Evolutionary conservation across 2,888 invertebrate genomes (phyloP).

Genomic region (Nephrotoma appendiculata): DNA sequence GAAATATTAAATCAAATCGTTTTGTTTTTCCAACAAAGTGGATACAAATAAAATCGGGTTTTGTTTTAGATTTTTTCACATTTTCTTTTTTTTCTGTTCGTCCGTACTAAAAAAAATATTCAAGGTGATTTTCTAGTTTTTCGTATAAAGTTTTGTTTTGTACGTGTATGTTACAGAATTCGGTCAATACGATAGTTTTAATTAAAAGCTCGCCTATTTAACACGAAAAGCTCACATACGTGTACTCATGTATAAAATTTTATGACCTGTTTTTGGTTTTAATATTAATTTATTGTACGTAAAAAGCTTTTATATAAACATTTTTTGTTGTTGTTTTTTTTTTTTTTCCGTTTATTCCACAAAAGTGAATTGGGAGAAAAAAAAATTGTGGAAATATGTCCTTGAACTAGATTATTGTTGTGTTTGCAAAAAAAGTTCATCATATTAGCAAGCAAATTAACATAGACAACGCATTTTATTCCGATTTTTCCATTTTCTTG

Average conservation of each 20-base stretch:
- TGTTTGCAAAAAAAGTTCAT: background rate
- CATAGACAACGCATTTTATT: background rate
- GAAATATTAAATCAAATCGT: background rate
- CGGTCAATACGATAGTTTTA: background rate
- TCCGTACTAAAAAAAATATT: background rate
- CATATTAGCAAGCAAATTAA: background rate
- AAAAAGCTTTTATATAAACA: background rate
- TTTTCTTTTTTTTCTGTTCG: background rate
- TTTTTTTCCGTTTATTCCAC: background rate
- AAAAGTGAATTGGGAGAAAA: background rate
- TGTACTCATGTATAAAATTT: background rate
- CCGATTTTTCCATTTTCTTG: background rate
- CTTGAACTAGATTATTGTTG: conserved; percentile 1
- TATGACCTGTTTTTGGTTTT: background rate
- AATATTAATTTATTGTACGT: background rate
- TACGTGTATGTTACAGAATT: background rate
- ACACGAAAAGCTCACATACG: background rate
- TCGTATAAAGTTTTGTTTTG: background rate
- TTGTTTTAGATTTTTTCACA: background rate
- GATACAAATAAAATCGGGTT: background rate
- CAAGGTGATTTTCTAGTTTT: background rate
- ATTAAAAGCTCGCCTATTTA: background rate
- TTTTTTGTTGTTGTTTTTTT: background rate
- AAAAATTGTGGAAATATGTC: background rate
- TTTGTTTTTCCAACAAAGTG: background rate